Evolutionary conservation across 2,888 invertebrate species (phyloP).

Genomic region (Suillia variegata): DNA sequence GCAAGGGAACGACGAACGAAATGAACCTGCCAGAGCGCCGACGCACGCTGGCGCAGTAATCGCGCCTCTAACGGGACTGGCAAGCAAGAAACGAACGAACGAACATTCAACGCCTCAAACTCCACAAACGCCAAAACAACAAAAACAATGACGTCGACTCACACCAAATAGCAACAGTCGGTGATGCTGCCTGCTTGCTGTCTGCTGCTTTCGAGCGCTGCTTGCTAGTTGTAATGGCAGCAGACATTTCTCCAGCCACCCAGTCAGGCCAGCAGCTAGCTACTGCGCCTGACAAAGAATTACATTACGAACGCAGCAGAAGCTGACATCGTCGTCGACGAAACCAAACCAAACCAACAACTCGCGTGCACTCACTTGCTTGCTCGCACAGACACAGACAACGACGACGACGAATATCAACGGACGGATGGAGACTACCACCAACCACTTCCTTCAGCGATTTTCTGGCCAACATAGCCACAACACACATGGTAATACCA

Average conservation of each 20-base stretch:
- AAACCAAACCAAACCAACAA: not conserved
- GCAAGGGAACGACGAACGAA: too few relatives aligned
- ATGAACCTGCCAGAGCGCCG: conserved; percentile 37
- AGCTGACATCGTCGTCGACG: too few relatives aligned
- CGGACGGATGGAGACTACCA: not conserved
- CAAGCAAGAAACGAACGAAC: too few relatives aligned
- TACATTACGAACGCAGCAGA: too few relatives aligned
- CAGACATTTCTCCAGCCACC: not conserved
- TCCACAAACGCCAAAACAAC: too few relatives aligned
- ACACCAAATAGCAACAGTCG: too few relatives aligned
- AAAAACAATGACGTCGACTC: too few relatives aligned
- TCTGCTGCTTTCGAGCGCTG: not conserved
- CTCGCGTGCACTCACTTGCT: not conserved
- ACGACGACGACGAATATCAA: not conserved
- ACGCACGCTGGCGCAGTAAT: conserved; percentile 19
- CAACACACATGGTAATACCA: not conserved
- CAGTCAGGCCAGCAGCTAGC: not conserved
- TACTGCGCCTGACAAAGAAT: not conserved
- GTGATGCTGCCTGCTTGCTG: not conserved
- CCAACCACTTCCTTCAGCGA: too few relatives aligned
- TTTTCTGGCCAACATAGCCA: not conserved
- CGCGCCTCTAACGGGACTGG: too few relatives aligned
- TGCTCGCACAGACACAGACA: conserved; percentile 5
- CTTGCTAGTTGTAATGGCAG: not conserved
- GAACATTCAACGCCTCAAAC: too few relatives aligned